A percentile compares a stretch with the other conserved stretches of the same genome.
These are phyloP conservation scores for Drosophila diplacantha DNA, from an alignment of 2,888 invertebrate species.

Conservation along the genomic window DNA sequence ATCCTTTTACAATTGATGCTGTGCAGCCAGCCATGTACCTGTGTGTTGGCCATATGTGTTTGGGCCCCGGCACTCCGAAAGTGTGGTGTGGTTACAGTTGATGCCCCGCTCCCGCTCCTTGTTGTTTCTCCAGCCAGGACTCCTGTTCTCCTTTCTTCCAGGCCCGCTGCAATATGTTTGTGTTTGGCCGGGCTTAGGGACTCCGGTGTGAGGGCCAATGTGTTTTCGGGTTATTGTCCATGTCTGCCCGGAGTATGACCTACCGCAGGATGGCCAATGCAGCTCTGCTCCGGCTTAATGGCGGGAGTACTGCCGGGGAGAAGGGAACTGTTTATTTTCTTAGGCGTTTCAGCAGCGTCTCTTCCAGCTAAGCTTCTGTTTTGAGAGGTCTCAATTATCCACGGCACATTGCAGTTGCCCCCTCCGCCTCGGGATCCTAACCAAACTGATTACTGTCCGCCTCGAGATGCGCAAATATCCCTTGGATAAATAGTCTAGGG, in stretches of 20 bases:
- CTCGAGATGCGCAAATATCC: conserved; percentile 7
- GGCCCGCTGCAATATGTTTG: conserved; percentile 59
- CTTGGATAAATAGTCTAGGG: conserved; percentile 13
- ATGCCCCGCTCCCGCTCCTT: conserved; percentile 4
- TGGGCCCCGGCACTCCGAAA: conserved; percentile 15
- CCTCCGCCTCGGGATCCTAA: conserved; percentile 16
- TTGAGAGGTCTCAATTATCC: conserved; percentile 36
- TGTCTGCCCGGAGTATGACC: conserved; percentile 30
- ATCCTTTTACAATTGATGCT: conserved; percentile 74
- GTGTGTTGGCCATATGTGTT: conserved; percentile 30
- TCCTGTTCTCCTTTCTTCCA: conserved; percentile 26
- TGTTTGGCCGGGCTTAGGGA: conserved; percentile 46
- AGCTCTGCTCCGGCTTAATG: conserved; percentile 16
- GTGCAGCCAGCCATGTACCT: conserved; percentile 66
- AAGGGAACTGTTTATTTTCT: conserved; percentile 35
- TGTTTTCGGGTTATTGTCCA: conserved; percentile 29
- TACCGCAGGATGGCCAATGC: conserved; percentile 40
- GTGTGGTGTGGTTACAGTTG: conserved; percentile 40
- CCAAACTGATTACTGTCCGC: conserved; percentile 28
- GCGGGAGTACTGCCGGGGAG: conserved; percentile 6
- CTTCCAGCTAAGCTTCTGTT: conserved; percentile 29
- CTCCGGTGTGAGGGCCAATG: conserved; percentile 45
- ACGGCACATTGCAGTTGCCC: conserved; percentile 18
- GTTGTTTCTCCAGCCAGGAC: conserved; percentile 44
- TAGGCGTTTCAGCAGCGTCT: conserved; percentile 23